A percentile compares a stretch with the other conserved stretches of the same genome.
These are phyloP conservation scores for Pygathrix nemaeus DNA, from an alignment of 2,113 vertebrate genomes.

Conservation along the genomic window DNA sequence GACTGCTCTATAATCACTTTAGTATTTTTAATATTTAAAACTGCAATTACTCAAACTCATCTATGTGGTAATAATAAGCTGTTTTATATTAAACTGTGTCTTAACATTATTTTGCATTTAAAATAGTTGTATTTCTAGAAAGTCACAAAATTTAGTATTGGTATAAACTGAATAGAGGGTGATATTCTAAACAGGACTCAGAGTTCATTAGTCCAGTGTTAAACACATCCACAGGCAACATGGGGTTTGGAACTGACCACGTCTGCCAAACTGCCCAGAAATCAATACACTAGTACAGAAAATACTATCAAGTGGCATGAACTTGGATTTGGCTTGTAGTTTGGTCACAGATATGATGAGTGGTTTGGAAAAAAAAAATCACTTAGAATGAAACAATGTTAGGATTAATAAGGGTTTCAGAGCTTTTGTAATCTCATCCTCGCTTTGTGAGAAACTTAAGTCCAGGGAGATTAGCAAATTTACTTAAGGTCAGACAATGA, in stretches of 20 bases:
- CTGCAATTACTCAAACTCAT: background rate
- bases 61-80: background rate
- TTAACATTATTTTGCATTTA: conserved; percentile 22
- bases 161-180: background rate
- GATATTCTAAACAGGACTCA: background rate
- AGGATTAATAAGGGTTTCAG: background rate
- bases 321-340: conserved; percentile 1
- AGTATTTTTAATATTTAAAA: conserved; percentile 27
- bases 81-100: conserved; percentile 1
- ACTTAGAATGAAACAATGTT: background rate
- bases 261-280: background rate
- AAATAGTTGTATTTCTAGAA: conserved; percentile 29
- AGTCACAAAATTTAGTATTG: background rate
- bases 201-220: background rate
- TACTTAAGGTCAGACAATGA: background rate
- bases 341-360: background rate
- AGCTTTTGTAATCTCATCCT: background rate
- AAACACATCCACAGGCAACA: background rate
- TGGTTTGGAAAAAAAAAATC: background rate
- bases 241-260: background rate
- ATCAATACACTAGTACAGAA: background rate
- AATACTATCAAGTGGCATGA: background rate
- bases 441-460: background rate
- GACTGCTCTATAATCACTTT: background rate
- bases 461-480: background rate